Conservation (phyloP, 2,888 invertebrate species). For the Meloe dianella region DNA sequence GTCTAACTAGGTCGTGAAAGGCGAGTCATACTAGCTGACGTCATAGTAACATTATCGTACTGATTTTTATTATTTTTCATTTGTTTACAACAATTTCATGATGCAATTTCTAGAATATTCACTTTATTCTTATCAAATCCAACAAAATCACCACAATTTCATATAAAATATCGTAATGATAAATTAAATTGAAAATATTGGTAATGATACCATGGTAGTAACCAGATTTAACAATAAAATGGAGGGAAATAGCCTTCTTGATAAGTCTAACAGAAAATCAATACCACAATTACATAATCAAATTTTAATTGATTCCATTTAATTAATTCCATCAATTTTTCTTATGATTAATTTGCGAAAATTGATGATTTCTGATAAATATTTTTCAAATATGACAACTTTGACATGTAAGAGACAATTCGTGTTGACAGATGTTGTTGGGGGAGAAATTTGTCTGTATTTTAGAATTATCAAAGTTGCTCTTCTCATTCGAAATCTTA, state of each 20-base stretch:
- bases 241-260: not conserved
- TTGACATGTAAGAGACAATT: not conserved
- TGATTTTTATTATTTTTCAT: not conserved
- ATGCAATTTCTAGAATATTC: not conserved
- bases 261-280: slow-evolving; percentile 3
- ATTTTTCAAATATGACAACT: slow-evolving; percentile 7
- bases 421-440: not conserved
- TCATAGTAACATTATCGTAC: not conserved
- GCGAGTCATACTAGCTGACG: not conserved
- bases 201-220: not conserved
- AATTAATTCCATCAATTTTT: not conserved
- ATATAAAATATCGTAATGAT: not conserved
- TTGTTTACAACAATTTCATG: not conserved
- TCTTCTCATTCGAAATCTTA: too few relatives aligned
- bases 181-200: not conserved
- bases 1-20: not conserved
- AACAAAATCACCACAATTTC: not conserved
- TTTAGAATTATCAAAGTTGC: too few relatives aligned
- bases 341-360: not conserved
- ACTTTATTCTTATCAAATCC: not conserved
- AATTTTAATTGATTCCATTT: not conserved
- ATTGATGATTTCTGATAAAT: not conserved
- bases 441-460: too few relatives aligned
- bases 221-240: not conserved
- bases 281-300: not conserved